Percentiles rank a stretch among this genome's conserved stretches.
These are phyloP conservation scores for Leptogaster cylindrica DNA, from an alignment of 2,888 invertebrate genomes.

Conservation along the genomic window DNA sequence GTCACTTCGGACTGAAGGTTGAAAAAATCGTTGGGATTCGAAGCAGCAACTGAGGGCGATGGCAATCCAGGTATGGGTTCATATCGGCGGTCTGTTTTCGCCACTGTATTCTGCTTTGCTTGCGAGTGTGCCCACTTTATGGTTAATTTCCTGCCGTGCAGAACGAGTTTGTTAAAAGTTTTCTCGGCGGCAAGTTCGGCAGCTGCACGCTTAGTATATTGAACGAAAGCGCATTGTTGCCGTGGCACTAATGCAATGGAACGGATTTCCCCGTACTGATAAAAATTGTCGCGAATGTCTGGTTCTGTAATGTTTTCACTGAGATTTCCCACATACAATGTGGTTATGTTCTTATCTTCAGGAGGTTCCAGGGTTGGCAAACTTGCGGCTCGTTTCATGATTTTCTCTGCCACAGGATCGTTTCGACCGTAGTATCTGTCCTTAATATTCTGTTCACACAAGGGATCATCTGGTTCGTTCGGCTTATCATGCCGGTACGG, in stretches of 20 bases:
- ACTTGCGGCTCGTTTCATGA: constrained; percentile 84
- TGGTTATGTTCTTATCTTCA: constrained; percentile 95
- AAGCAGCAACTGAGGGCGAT: constrained; percentile 68
- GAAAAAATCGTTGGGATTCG: constrained; percentile 70
- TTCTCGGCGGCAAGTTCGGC: constrained; percentile 95
- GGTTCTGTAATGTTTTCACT: constrained; percentile 88
- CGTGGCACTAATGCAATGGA: constrained; percentile 89
- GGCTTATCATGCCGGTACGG: constrained; percentile 94
- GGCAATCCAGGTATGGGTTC: constrained; percentile 83
- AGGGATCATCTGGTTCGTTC: constrained; percentile 91
- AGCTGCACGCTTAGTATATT: constrained; percentile 87
- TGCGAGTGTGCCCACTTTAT: constrained; percentile 99
- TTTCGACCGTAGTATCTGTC: constrained; percentile 90
- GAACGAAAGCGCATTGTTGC: constrained; percentile 96
- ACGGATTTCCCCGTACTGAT: constrained; percentile 98
- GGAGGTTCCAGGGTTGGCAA: constrained; percentile 95
- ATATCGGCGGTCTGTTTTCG: constrained; percentile 64
- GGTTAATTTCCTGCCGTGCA: constrained; percentile 86
- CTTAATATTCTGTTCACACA: constrained; percentile 91
- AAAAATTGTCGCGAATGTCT: constrained; percentile 94
- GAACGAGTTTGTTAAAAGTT: constrained; percentile 89
- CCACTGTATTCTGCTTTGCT: constrained; percentile 69
- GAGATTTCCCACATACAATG: constrained; percentile 95
- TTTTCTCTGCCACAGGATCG: constrained; percentile 92
- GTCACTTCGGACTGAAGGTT: constrained; percentile 64